Conservation (phyloP, 2,113 vertebrate species). For the Rutilus rutilus region DNA sequence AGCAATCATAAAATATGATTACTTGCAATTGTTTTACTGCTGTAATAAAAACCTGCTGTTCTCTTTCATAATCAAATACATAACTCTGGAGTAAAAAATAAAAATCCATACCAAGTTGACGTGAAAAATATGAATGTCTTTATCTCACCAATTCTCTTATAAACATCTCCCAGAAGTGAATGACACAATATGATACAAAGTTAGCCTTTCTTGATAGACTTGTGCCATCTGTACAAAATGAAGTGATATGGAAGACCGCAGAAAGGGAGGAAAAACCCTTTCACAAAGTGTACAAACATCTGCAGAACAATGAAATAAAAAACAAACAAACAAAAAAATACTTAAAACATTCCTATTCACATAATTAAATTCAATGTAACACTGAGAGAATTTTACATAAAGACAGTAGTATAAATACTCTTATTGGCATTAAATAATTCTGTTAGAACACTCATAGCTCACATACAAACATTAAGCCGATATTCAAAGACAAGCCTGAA, state of each 20-base stretch:
- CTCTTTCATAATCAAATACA: background rate
- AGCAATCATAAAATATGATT: slow-evolving; percentile 22
- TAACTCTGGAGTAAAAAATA: slow-evolving; percentile 25
- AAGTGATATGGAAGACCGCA: slow-evolving; percentile 71
- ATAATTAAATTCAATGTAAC: slow-evolving; percentile 49
- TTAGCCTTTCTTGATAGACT: slow-evolving; percentile 72
- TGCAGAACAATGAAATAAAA: slow-evolving; percentile 66
- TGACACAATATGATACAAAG: slow-evolving; percentile 81
- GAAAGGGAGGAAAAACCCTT: slow-evolving; percentile 68
- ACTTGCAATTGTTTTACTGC: background rate
- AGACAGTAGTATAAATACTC: slow-evolving; percentile 32
- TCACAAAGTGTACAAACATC: slow-evolving; percentile 62
- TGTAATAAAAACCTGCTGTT: slow-evolving; percentile 28
- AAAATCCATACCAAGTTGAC: slow-evolving; percentile 62
- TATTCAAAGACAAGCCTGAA: slow-evolving; percentile 48
- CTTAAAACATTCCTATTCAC: slow-evolving; percentile 63
- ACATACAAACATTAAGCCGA: slow-evolving; percentile 38
- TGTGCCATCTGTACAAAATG: slow-evolving; percentile 76
- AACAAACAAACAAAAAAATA: slow-evolving; percentile 50
- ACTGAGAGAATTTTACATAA: slow-evolving; percentile 35
- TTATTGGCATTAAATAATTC: slow-evolving; percentile 37
- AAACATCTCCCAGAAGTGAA: slow-evolving; percentile 76
- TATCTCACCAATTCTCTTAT: slow-evolving; percentile 79
- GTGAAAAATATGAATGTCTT: slow-evolving; percentile 83
- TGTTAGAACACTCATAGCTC: slow-evolving; percentile 10